These are phyloP conservation scores for Stomatorhinus ivindoensis DNA, from an alignment of 2,113 vertebrate genomes.

Conservation along the genomic window DNA sequence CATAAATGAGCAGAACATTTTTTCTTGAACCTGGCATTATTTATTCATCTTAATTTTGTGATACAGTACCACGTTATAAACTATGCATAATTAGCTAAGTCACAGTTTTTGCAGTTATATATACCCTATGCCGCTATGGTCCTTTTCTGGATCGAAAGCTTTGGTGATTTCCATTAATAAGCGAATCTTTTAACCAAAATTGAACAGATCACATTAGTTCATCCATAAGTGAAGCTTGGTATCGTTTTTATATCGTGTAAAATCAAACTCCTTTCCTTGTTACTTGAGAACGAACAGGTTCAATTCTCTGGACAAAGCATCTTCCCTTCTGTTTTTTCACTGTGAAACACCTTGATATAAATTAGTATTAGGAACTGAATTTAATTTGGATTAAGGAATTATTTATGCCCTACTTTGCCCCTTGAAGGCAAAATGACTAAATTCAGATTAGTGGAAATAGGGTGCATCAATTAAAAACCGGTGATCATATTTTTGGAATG, in stretches of 20 bases:
- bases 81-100: background rate
- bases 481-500: background rate
- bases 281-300: background rate
- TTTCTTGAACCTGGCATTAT: background rate
- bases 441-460: background rate
- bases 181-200: background rate
- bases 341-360: background rate
- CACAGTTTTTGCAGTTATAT: background rate
- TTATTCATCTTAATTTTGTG: background rate
- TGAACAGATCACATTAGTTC: background rate
- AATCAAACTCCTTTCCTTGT: background rate
- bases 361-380: background rate
- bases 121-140: background rate
- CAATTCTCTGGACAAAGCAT: background rate
- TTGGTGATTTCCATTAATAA: background rate
- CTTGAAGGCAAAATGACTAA: background rate
- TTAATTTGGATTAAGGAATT: background rate
- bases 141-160: background rate
- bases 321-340: constrained; percentile 25
- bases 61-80: background rate
- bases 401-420: background rate
- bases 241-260: background rate
- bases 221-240: background rate
- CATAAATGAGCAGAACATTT: background rate
- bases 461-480: background rate